These are phyloP conservation scores for Hartigia nigra DNA, from an alignment of 2,888 invertebrate species.

Conservation along the genomic window DNA sequence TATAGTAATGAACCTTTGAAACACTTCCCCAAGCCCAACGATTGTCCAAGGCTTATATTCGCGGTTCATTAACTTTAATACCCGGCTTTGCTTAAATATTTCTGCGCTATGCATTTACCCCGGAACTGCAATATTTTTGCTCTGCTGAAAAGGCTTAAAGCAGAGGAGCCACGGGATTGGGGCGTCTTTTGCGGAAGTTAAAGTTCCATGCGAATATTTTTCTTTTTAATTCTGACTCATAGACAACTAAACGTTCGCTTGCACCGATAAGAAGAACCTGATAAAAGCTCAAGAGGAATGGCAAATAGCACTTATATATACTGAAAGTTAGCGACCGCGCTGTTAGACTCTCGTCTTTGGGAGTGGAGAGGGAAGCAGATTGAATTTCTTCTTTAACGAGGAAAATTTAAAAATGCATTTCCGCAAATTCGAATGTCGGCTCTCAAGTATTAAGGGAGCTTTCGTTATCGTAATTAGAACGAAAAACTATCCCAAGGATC, in stretches of 20 bases:
- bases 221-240: not conserved
- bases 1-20: not conserved
- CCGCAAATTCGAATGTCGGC: not conserved
- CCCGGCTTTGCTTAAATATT: constrained; percentile 12
- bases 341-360: not conserved
- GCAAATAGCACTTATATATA: not conserved
- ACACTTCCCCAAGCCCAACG: not conserved
- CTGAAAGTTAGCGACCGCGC: not conserved
- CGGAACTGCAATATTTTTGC: constrained; percentile 27
- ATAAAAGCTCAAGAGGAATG: not conserved
- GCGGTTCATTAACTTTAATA: constrained; percentile 23
- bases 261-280: not conserved
- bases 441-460: not conserved
- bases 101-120: constrained; percentile 25
- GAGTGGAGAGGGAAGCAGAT: not conserved
- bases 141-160: constrained; percentile 14
- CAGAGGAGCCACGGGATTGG: constrained; percentile 27
- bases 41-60: constrained; percentile 14
- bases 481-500: constrained; percentile 30
- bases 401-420: not conserved
- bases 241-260: not conserved
- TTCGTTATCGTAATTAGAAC: constrained; percentile 30
- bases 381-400: too few relatives aligned
- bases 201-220: not conserved
- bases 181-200: not conserved